Percentiles rank a stretch among this genome's conserved stretches.
These are phyloP conservation scores for Procapra przewalskii DNA, from an alignment of 2,113 vertebrate species.

Conservation along the genomic window DNA sequence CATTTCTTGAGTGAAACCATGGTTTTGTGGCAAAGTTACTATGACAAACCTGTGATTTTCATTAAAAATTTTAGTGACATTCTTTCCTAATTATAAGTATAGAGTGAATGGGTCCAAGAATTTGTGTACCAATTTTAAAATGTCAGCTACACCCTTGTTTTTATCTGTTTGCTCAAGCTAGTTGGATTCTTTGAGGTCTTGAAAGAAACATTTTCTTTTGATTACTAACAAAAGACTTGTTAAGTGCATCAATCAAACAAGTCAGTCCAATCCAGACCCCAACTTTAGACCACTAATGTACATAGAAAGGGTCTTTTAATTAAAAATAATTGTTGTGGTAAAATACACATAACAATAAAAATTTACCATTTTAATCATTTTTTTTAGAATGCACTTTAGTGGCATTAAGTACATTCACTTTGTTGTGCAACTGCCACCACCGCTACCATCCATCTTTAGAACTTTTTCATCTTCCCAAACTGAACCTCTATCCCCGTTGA, in stretches of 20 bases:
- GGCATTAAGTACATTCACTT: neutral
- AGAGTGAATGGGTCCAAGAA: slow-evolving; percentile 48
- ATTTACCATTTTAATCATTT: neutral
- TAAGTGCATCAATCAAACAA: neutral
- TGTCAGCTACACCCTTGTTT: slow-evolving; percentile 72
- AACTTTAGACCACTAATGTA: neutral
- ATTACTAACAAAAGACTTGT: slow-evolving; percentile 49
- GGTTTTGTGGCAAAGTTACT: slow-evolving; percentile 58
- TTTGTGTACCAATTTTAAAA: slow-evolving; percentile 66
- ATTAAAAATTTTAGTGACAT: slow-evolving; percentile 69
- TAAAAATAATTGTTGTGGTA: neutral
- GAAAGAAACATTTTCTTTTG: slow-evolving; percentile 64
- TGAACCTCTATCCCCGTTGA: neutral
- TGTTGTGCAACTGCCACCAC: neutral
- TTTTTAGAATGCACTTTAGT: neutral
- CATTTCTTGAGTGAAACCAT: slow-evolving; percentile 56
- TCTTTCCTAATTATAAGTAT: slow-evolving; percentile 68
- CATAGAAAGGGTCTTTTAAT: neutral
- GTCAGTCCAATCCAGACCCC: neutral
- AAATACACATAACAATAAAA: neutral
- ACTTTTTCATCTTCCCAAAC: neutral
- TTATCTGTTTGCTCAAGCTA: slow-evolving; percentile 64
- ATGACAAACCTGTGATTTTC: slow-evolving; percentile 68
- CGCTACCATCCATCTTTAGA: neutral
- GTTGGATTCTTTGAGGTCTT: slow-evolving; percentile 59